Percentiles rank a stretch among this genome's conserved stretches.
These are phyloP conservation scores for Dromas ardeola DNA, from an alignment of 2,113 vertebrate species.

Conservation along the genomic window DNA sequence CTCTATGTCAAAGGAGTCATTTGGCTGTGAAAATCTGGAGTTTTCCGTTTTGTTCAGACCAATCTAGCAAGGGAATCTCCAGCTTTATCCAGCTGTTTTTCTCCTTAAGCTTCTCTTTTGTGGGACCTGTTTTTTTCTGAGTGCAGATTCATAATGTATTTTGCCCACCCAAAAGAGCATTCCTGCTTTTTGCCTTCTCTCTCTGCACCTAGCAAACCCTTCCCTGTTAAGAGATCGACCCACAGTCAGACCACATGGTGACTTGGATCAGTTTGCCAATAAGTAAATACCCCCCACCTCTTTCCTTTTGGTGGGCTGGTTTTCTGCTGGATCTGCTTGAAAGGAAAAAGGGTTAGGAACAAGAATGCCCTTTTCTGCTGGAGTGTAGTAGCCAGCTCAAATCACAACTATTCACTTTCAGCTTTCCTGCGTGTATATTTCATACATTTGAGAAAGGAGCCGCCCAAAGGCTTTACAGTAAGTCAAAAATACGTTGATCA, in stretches of 20 bases:
- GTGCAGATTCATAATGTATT: not conserved
- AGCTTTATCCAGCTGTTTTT: not conserved
- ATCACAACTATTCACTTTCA: not conserved
- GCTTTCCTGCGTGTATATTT: not conserved
- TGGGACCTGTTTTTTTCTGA: not conserved
- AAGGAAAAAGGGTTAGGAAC: not conserved
- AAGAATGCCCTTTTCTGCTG: not conserved
- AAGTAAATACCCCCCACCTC: not conserved
- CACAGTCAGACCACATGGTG: not conserved
- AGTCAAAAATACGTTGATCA: slow-evolving; percentile 7
- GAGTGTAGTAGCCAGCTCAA: not conserved
- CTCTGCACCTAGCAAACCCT: not conserved
- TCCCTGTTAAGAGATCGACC: not conserved
- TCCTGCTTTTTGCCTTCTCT: not conserved
- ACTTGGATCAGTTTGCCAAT: not conserved
- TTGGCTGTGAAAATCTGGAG: not conserved
- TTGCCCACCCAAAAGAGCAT: not conserved
- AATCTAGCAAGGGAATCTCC: not conserved
- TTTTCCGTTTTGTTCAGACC: not conserved
- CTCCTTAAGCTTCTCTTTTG: not conserved
- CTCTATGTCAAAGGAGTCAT: not conserved
- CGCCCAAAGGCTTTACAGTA: not conserved
- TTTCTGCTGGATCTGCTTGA: not conserved
- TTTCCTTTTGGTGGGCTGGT: not conserved
- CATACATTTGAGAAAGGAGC: not conserved